A percentile compares a stretch with the other conserved stretches of the same genome.
These are phyloP conservation scores for Coboldia fuscipes DNA, from an alignment of 1,140 invertebrate species.

Conservation along the genomic window DNA sequence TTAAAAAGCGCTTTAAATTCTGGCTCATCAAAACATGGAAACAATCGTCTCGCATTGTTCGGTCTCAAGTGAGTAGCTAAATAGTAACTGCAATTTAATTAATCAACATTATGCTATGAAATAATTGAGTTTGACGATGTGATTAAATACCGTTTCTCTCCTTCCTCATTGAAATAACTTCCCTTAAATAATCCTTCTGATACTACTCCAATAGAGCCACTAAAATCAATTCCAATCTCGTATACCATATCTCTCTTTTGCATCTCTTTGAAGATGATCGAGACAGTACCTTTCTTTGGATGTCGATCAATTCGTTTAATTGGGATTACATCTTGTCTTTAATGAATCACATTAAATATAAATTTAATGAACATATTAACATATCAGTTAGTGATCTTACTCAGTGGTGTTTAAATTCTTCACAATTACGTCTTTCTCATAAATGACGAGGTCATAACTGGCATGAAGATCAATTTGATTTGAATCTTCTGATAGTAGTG, in stretches of 20 bases:
- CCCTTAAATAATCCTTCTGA: constrained; percentile 37
- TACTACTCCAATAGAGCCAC: constrained; percentile 29
- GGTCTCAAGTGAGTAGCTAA: constrained; percentile 58
- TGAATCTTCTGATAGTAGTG: constrained; percentile 29
- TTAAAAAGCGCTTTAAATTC: constrained; percentile 51
- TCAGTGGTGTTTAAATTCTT: constrained; percentile 8
- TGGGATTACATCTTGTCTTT: constrained; percentile 2
- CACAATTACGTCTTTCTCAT: constrained; percentile 17
- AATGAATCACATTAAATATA: not conserved
- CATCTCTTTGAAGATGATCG: constrained; percentile 28
- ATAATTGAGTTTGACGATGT: not conserved
- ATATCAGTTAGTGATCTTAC: constrained; percentile 12
- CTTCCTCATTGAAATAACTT: constrained; percentile 26
- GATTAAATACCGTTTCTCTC: constrained; percentile 21
- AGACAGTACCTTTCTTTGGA: constrained; percentile 27
- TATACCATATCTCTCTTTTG: constrained; percentile 24
- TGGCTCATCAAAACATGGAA: constrained; percentile 89
- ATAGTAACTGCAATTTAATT: constrained; percentile 31
- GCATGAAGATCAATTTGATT: constrained; percentile 35
- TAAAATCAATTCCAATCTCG: constrained; percentile 30
- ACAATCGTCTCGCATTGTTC: constrained; percentile 59
- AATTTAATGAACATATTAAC: not conserved
- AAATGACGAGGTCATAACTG: constrained; percentile 32
- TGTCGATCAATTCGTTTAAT: constrained; percentile 16
- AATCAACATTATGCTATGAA: no score